Base-by-base conservation (phyloP, 2,797 vertebrate genomes). In the Scleropages formosus region DNA sequence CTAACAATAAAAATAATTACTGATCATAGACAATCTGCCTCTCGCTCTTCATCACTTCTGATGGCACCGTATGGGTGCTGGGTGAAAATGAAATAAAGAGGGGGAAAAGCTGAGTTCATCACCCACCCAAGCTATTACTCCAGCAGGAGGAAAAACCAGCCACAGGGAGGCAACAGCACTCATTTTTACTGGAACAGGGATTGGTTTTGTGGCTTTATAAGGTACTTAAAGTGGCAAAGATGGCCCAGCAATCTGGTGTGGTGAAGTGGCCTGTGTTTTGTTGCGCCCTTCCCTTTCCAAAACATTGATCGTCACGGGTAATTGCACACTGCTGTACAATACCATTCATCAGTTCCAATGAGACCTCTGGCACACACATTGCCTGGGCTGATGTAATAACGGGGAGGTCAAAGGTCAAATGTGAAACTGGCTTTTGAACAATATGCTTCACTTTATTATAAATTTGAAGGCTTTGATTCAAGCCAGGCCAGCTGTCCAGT, bases 61-160 rank as follows among this genome's bases (percentile, higher is more conserved):
- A 39, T 6, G 31, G 62, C 27, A 44, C 31, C 60, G 44, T 51
- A 49, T 26, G 44, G 58, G 71, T 59, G 44, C 46, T 39, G 62
- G 22, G 58, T 70, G 72, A 65, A 16, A 31, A 51, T 7, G 26
- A 4, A 46, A 39, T 20, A 8, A 69, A 53, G 22, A 20, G 39
- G 73, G 59, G 69, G 68, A 16, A 73, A 73, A 46, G 9, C 46
- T 75, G 27, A 72, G 70, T 79, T 66, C 72, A 75, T 61, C n/a
- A n/a, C n/a, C 53, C 44, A 53, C 75, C 66, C 20, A 60, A 64
- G 65, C 74, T 31, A 16, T 74, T 31, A 67, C 8, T 65, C 51
- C 24, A 62, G 31, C 24, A 49, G 56, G 58, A 26, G 16, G 62
- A 22, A 16, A 58, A 44, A 20, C 8, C 22, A n/a, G 20, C 16